Base-by-base conservation (phyloP, 2,797 vertebrate genomes). In the Carduelis carduelis region DNA sequence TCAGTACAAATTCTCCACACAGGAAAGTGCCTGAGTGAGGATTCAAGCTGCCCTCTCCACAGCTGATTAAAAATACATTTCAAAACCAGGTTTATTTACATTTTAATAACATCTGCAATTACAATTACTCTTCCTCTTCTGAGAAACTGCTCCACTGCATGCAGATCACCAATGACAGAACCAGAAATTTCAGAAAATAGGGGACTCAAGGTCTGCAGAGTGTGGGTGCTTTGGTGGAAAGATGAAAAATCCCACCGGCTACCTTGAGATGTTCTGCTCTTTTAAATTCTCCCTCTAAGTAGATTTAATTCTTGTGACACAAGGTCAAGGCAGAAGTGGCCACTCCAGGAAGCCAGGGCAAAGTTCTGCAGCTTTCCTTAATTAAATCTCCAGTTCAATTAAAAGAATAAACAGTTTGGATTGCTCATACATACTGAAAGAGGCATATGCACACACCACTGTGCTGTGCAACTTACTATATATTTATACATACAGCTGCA, bases 41-140 rank as follows among this genome's bases (percentile, higher is more conserved):
- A 83, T 61, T 64, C 59, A 21, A 87, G 75, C 83, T 92, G 70
- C 30, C 71, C 88, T 87, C 94, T 96, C 84, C 88, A 92, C 43
- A 72, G 80, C 11, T 87, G 93, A 96, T 96, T 97, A 95, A 97
- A 97, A 95, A 93, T 87, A 91, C 71, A 85, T 95, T 89, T 61
- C 57, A 89, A 92, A 96, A 27, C 75, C 39, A 91, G 76, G 46
- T 95, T 93, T 96, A 96, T 95, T 97, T 96, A 96, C 96, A 97
- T 95, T 97, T 97, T 97, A 97, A 97, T 97, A 96, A 66, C 94
- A 96, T 97, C 95, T 97, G 95, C 95, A 96, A 96, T 97, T 96
- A 96, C 91, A 96, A 97, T 97, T 95, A 83, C 90, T 72, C 74
- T 76, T 83, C 91, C 84, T 83, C 72, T 74, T 92, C 87, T 37